phyloP scores from a whole-genome alignment of 2,113 vertebrate species.

The Holacanthus passer region DNA sequence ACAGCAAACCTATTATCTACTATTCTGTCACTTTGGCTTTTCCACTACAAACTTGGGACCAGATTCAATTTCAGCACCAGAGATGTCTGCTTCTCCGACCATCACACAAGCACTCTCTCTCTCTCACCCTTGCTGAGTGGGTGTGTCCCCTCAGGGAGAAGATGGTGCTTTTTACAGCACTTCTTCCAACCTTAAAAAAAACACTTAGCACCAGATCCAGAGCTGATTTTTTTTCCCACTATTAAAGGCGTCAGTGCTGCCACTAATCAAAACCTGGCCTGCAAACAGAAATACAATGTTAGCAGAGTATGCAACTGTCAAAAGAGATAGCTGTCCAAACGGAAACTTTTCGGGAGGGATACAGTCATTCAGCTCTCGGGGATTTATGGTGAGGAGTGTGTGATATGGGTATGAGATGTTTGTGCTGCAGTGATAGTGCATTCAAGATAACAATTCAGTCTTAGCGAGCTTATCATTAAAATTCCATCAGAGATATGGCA shows the following conservation, averaged over 20 bases:
- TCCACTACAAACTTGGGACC: conserved; percentile 84
- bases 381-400: conserved; percentile 32
- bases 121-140: conserved; percentile 63
- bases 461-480: conserved; percentile 75
- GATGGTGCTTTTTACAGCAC: conserved; percentile 79
- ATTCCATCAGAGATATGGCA: conserved; percentile 70
- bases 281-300: conserved; percentile 72
- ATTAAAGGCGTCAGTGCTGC: conserved; percentile 66
- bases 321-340: conserved; percentile 59
- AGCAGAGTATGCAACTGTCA: conserved; percentile 63
- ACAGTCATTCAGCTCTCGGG: conserved; percentile 36
- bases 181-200: conserved; percentile 77
- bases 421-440: conserved; percentile 21
- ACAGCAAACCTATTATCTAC: conserved; percentile 88
- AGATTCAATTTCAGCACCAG: conserved; percentile 85
- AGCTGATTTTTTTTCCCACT: conserved; percentile 45
- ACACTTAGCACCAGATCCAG: conserved; percentile 79
- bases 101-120: conserved; percentile 55
- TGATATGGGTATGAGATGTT: conserved; percentile 50
- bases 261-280: conserved; percentile 68
- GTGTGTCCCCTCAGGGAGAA: conserved; percentile 75
- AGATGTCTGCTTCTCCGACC: conserved; percentile 80
- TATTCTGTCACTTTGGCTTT: conserved; percentile 86
- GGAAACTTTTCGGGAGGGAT: conserved; percentile 63
- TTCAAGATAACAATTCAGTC: conserved; percentile 61